Evolutionary conservation across 2,797 vertebrate genomes (phyloP), one percentile per base, ranked within the genome.

Genomic region (Pangasius mekongensis): DNA sequence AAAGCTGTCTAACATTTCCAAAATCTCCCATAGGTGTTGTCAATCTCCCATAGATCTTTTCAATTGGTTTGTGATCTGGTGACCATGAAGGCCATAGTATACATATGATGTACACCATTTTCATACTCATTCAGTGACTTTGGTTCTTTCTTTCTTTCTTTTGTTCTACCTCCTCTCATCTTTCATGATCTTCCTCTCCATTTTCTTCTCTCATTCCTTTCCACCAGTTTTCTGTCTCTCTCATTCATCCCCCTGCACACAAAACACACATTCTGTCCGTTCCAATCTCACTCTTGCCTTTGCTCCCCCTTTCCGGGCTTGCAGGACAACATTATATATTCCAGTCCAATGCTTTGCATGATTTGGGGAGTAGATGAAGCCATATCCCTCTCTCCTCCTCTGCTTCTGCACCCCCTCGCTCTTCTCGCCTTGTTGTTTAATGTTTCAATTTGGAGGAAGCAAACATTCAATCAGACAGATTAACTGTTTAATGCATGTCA

Each of bases 401-500:
- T 93, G 91, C 95, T 95, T 96, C 95, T 95, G 95, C 96, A 96
- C 95, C 95, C 96, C 94, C 93, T 95, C 96, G 95, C 95, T 94
- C 91, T 96, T 96, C 97, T 97, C 96, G 96, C 96, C 96, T 96
- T 97, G 97, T 98, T 98, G 97, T 98, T 98, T 98, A 98, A 98
- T 98, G 97, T 98, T 98, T 98, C 97, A 98, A 98, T 98, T 98
- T 98, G 96, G 97, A 97, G 97, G 97, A 97, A 98, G 97, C 98
- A 98, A 98, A 98, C 97, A 98, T 98, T 98, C 97, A 98, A 98
- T 98, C 98, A 98, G 97, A 98, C 97, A 97, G 97, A 98, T 98
- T 98, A 98, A 98, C 97, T 97, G 96, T 97, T 97, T 98, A 98
- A 98, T 98, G 97, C 96, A 97, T 97, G 97, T 97, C 97, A 98